These are phyloP conservation scores for Portevinia maculata DNA, from an alignment of 2,888 invertebrate species.

Conservation along the genomic window DNA sequence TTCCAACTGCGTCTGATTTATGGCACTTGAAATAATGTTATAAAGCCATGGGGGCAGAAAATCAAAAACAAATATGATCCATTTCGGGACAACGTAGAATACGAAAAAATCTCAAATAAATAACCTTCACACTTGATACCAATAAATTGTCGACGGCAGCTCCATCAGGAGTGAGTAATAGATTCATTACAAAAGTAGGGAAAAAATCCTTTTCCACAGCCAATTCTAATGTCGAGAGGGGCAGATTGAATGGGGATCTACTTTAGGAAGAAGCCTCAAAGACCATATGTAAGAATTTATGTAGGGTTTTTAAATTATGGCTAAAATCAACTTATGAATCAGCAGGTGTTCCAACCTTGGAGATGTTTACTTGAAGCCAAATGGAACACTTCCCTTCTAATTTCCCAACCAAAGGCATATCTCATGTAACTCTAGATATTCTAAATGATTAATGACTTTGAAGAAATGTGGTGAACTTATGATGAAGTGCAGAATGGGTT, in stretches of 20 bases:
- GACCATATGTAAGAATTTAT: conserved; percentile 51
- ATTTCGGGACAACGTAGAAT: conserved; percentile 39
- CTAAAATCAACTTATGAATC: conserved; percentile 63
- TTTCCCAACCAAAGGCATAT: conserved; percentile 2
- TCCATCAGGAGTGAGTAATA: conserved; percentile 49
- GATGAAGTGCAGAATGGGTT: conserved; percentile 43
- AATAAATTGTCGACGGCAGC: conserved; percentile 64
- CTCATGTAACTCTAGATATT: conserved; percentile 8
- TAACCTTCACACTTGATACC: conserved; percentile 58
- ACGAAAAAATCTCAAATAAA: conserved; percentile 56
- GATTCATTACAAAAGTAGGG: conserved; percentile 56
- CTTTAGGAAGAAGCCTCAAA: background rate
- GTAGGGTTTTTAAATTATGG: conserved; percentile 58
- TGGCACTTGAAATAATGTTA: conserved; percentile 50
- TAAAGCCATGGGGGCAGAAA: conserved; percentile 45
- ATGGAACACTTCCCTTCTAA: background rate
- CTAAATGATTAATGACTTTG: conserved; percentile 34
- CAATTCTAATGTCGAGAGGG: background rate
- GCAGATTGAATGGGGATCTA: background rate
- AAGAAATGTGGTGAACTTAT: conserved; percentile 35
- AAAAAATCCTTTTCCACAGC: conserved; percentile 20
- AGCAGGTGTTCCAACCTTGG: conserved; percentile 48
- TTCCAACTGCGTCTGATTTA: conserved; percentile 48
- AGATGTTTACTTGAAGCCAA: conserved; percentile 9
- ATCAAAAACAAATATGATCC: conserved; percentile 62